phyloP scores from a whole-genome alignment of 2,888 invertebrate species.

The Penaeus monodon region DNA sequence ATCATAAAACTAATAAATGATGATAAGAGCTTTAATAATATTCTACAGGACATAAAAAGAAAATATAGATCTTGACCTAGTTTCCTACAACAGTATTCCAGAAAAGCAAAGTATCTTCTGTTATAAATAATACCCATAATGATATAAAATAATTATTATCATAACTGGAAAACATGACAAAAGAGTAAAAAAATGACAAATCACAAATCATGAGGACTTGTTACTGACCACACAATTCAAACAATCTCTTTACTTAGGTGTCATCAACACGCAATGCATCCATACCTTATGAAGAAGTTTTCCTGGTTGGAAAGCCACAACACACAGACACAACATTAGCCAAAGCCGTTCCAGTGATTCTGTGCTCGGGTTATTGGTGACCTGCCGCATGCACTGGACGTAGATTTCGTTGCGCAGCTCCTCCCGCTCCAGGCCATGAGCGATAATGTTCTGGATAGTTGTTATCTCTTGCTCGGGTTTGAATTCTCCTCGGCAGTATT shows the following conservation, averaged over 20 bases:
- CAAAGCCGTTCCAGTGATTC: conserved; percentile 89
- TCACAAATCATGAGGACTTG: not conserved
- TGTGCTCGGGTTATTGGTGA: conserved; percentile 87
- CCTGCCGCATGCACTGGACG: conserved; percentile 84
- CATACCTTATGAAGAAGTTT: conserved; percentile 81
- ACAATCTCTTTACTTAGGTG: not conserved
- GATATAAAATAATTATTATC: not conserved
- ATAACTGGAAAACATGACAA: not conserved
- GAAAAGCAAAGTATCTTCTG: no score
- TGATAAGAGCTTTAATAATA: no score
- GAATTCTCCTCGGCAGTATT: conserved; percentile 89
- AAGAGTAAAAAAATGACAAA: not conserved
- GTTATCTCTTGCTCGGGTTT: conserved; percentile 86
- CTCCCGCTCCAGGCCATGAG: conserved; percentile 89
- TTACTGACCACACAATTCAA: not conserved
- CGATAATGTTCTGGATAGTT: conserved; percentile 86
- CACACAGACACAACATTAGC: conserved; percentile 88
- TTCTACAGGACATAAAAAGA: no score
- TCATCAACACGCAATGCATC: not conserved
- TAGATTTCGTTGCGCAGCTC: conserved; percentile 93
- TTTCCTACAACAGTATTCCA: no score
- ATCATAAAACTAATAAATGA: no score
- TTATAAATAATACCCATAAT: no score
- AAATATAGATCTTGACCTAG: no score
- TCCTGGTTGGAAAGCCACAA: conserved; percentile 92